Base-by-base conservation (phyloP, 2,113 vertebrate genomes). In the Alexandromys fortis region DNA sequence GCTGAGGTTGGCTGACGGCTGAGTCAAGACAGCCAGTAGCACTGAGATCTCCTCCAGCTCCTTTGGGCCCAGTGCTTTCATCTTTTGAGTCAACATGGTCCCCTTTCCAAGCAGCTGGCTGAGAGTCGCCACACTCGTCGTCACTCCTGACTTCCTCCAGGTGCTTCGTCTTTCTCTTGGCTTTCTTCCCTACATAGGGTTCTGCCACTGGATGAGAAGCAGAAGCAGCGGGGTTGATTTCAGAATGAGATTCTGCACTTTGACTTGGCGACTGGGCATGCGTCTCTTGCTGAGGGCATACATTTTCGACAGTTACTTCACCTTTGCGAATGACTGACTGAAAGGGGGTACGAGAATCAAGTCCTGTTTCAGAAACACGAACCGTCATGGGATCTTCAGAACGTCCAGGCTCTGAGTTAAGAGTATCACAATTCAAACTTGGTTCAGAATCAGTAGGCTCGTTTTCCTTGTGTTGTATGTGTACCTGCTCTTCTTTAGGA, bases 121-220 rank as follows among this genome's bases (percentile, higher is more conserved):
- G 98, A 96, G 99, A 99, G 58, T 98, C 99, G 33, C 98, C 99
- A 35, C 95, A 83, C 10, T 98, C 98, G 95, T 99, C 99, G 68
- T 99, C 99, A 73, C 91, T 96, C 95, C 98, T 98, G 82, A 85
- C 82, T 96, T 99, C 98, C 90, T 98, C 97, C 92, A 98, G 96
- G 81, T 98, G 98, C 49, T 65, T 98, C 9, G 72, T 90, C 95
- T 49, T 98, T 98, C 96, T 96, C 98, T 98, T 98, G 86, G 99
- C 94, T 96, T 98, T 98, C 96, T 97, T 98, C 72, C 97, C 93
- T 63, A 93, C 85, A 91, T 98, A 98, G 45, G 97, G 95, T 86
- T 98, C 97, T 72, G 97, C 42, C 96, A 96, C 95, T 96, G 97
- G 98, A 95, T 47, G 81, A 91, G 89, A 38, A 9, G 79, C 21